Base-by-base conservation (phyloP, 2,888 invertebrate species). In the Dasysyrphus tricinctus region DNA sequence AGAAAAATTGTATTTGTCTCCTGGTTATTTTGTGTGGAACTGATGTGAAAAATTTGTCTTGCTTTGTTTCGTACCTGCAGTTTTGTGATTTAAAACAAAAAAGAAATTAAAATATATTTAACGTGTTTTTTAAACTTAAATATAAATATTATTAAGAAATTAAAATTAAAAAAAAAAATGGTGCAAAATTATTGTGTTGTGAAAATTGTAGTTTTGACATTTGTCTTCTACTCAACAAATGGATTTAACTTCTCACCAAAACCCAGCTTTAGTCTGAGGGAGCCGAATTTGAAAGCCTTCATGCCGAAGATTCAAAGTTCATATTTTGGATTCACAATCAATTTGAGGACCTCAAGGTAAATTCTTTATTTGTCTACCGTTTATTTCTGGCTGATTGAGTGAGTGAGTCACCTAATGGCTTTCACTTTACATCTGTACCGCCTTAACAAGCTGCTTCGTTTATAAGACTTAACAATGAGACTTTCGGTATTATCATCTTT, bases 241-340 rank as follows among this genome's bases (percentile, higher is more conserved):
- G 88, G 82, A 88, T 92, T 92, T 85, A 92, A 92, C 65, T 90
- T 91, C 61, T 89, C 91, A 81, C 92, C 92, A 8, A 89, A 88
- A 39, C 91, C 92, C 7, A 92, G 90, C 81, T 49, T 89, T 29
- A 89, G 89, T 24, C 89, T 92, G 34, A 82, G 76, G 24, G 89
- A 90, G 8, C 91, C 92, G 3, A 75, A 88, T 47, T 59, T 90
- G 11, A 88, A 88, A 77, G 89, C 89, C 32, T 89, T 90, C 63
- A 49, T 89, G 59, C 90, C 90, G 1, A 90, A 91, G 88, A 70
- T 88, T 7, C 89, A 90, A 73, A 91, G 91, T 82, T 92, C 92
- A 42, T 92, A 92, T 84, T 92, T 92, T 88, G 92, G 92, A 88
- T 92, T 88, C 85, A 89, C 90, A 14, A 74, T 92, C 47, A 90